These are phyloP conservation scores for Limosa lapponica DNA, from an alignment of 2,797 vertebrate genomes.

Conservation along the genomic window DNA sequence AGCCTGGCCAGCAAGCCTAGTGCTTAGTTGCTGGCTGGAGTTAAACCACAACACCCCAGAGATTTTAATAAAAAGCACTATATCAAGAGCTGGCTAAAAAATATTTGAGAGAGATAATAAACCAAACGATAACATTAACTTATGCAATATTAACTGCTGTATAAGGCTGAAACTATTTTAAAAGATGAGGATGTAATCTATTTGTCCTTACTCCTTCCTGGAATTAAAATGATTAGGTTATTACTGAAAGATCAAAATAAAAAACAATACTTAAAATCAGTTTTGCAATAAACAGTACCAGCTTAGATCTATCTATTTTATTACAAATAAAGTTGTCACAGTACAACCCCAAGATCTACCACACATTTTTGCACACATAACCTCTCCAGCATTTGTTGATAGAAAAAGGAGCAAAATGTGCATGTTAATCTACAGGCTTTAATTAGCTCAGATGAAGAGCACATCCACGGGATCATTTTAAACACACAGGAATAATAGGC, in stretches of 20 bases:
- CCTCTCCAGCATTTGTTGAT: not conserved
- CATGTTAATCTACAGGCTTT: conserved; percentile 4
- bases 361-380: not conserved
- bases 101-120: not conserved
- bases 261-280: not conserved
- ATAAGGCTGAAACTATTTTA: not conserved
- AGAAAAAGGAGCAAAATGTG: conserved; percentile 12
- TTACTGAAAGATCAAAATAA: not conserved
- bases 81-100: not conserved
- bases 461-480: not conserved
- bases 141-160: not conserved
- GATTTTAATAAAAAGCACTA: not conserved
- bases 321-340: not conserved
- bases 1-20: not conserved
- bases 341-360: not conserved
- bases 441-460: conserved; percentile 27
- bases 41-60: not conserved
- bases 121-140: not conserved
- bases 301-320: not conserved
- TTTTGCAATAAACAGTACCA: not conserved
- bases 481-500: not conserved
- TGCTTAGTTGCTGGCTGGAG: not conserved
- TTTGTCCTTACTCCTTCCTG: not conserved
- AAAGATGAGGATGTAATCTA: not conserved
- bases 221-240: not conserved